A percentile compares a stretch with the other conserved stretches of the same genome.
phyloP scores from a whole-genome alignment of 2,113 vertebrate genomes.

The Symphodus melops region DNA sequence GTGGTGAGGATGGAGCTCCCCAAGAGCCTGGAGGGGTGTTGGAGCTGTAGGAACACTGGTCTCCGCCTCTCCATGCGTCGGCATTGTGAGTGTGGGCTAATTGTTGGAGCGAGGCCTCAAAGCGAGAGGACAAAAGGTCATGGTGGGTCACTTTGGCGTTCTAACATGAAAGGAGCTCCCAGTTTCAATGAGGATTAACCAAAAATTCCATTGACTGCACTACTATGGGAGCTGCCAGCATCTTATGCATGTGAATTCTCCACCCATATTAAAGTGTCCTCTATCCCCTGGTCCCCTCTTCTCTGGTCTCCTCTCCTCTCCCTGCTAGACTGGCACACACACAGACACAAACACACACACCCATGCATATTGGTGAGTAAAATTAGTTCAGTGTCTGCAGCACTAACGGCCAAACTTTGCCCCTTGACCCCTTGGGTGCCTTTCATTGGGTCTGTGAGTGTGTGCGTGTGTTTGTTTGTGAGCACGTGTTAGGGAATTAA shows the following conservation, averaged over 20 bases:
- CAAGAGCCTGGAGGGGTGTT: constrained; percentile 69
- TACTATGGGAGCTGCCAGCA: constrained; percentile 75
- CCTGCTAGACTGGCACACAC: background rate
- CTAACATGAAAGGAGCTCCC: constrained; percentile 82
- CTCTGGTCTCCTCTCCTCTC: constrained; percentile 13
- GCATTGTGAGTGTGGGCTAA: constrained; percentile 83
- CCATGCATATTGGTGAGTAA: constrained; percentile 46
- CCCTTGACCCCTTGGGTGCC: constrained; percentile 64
- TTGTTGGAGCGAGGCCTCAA: constrained; percentile 80
- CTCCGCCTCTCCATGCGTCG: constrained; percentile 74
- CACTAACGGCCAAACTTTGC: constrained; percentile 74
- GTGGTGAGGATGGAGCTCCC: constrained; percentile 66
- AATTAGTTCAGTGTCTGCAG: constrained; percentile 77
- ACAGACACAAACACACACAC: constrained; percentile 15
- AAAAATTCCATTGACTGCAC: constrained; percentile 81
- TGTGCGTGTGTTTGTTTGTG: constrained; percentile 29
- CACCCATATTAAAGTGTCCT: constrained; percentile 51
- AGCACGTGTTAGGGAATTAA: constrained; percentile 62
- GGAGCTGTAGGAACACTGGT: constrained; percentile 71
- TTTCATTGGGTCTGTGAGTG: constrained; percentile 55
- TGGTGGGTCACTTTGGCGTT: constrained; percentile 79
- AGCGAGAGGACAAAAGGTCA: constrained; percentile 85
- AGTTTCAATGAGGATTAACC: constrained; percentile 85
- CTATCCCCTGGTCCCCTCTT: constrained; percentile 29
- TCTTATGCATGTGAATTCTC: constrained; percentile 74